Base-by-base conservation (phyloP, 1,140 invertebrate genomes). In the Caenorhabditis brenneri region DNA sequence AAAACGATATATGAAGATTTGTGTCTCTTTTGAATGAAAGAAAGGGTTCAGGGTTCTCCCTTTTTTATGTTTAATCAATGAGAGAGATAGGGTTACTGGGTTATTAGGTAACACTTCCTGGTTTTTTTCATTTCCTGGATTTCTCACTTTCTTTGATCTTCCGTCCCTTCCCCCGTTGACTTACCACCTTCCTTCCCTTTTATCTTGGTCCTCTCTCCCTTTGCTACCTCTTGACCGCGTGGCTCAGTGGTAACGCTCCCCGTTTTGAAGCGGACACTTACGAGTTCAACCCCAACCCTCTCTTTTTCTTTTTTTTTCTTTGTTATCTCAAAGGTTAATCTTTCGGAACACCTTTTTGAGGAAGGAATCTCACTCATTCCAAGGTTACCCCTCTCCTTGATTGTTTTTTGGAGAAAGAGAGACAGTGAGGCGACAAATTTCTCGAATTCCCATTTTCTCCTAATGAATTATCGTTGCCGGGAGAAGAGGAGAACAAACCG, bases 31-130 rank as follows among this genome's bases (percentile, higher is more conserved):
- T n/a, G n/a, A n/a, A n/a, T n/a, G n/a, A n/a, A n/a, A n/a, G n/a
- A n/a, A 33, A n/a, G 12, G 22, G 29, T 65, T 36, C 2, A 9
- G 0, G 5, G 2, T 55, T 55, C 19, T 22, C 15, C 16, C 16
- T 24, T n/a, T 19, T 7, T n/a, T n/a, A n/a, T n/a, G n/a, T n/a
- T n/a, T n/a, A n/a, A n/a, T n/a, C n/a, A n/a, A n/a, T n/a, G n/a
- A n/a, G n/a, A n/a, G n/a, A n/a, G n/a, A n/a, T n/a, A 36, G 36
- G 58, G 58, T 65, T 65, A 65, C 19, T 65, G 16, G 58, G 58
- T 65, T 65, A 65, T 22, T 33, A 16, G 58, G 16, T 65, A 33
- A 33, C 29, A 27, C 58, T 36, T 33, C 31, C 31, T 65, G 3
- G 22, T 65, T 33, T 33, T 7, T 15, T 12, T 55, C 4, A 10